Evolutionary conservation across 2,113 vertebrate species (phyloP).

Genomic region (Chloropsis hardwickii): DNA sequence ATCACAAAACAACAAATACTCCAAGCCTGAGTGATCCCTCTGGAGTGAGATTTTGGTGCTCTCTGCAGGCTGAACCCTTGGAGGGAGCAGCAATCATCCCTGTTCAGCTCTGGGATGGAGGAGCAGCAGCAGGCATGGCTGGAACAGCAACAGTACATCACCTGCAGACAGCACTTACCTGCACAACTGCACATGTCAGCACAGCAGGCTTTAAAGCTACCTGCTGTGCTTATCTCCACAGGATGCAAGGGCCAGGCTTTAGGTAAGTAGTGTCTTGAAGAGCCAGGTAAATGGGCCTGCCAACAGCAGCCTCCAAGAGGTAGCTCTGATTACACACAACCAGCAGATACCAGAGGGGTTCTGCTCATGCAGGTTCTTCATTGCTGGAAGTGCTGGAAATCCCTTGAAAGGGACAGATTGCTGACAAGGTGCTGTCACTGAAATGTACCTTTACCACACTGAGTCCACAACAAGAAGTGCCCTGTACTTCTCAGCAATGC

Average conservation of each 20-base stretch:
- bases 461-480: neutral
- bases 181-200: neutral
- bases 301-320: neutral
- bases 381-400: neutral
- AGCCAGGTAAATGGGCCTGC: neutral
- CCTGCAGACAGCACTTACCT: neutral
- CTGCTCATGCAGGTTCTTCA: neutral
- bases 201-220: neutral
- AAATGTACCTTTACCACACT: neutral
- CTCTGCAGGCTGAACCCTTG: neutral
- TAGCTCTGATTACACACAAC: neutral
- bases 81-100: too few relatives aligned
- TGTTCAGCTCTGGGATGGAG: neutral
- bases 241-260: neutral
- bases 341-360: neutral
- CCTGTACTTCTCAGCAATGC: neutral
- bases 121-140: neutral
- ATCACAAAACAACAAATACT: neutral
- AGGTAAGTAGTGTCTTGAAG: neutral
- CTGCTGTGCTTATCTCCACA: neutral
- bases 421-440: rapidly evolving
- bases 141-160: neutral
- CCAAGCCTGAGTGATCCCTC: neutral
- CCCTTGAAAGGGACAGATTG: neutral
- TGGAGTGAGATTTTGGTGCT: neutral